A percentile compares a stretch with the other conserved stretches of the same genome.
Conservation (phyloP, 1,140 invertebrate species). For the Theocolax elegans region DNA sequence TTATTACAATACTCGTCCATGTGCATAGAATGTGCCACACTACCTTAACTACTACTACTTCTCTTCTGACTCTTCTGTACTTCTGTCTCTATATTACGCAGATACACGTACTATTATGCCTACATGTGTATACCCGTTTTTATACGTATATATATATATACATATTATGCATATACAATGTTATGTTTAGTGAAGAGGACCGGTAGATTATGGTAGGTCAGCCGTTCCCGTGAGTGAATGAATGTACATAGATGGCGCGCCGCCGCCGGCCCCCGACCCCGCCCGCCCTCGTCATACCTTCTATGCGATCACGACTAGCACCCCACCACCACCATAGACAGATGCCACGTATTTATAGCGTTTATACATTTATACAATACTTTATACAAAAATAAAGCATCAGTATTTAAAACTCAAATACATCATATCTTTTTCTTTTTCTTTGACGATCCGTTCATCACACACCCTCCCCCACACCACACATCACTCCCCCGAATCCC, state of each 20-base stretch:
- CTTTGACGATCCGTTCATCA: constrained; percentile 37
- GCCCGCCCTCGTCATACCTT: constrained; percentile 66
- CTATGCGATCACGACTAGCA: constrained; percentile 69
- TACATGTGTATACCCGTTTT: constrained; percentile 47
- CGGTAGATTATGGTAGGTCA: constrained; percentile 67
- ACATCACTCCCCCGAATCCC: no score
- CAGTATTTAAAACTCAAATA: constrained; percentile 66
- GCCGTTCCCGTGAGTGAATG: constrained; percentile 66
- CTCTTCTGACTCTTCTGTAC: constrained; percentile 30
- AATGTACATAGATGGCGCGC: constrained; percentile 68
- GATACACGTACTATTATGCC: constrained; percentile 50
- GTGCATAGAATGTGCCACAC: constrained; percentile 58
- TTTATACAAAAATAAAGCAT: constrained; percentile 70
- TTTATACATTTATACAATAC: constrained; percentile 70
- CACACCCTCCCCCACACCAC: constrained; percentile 3
- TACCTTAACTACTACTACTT: constrained; percentile 37
- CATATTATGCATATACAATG: constrained; percentile 58
- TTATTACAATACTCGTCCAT: constrained; percentile 66
- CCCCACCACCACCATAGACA: constrained; percentile 67
- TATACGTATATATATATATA: constrained; percentile 48
- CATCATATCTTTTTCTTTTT: constrained; percentile 37
- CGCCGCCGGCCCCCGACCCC: constrained; percentile 66
- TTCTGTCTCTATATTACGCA: constrained; percentile 51
- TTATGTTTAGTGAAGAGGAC: constrained; percentile 65
- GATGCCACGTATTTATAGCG: constrained; percentile 69